A percentile compares a stretch with the other conserved stretches of the same genome.
Evolutionary conservation across 1,140 invertebrate genomes (phyloP).

Genomic region (Sitobion miscanthi): DNA sequence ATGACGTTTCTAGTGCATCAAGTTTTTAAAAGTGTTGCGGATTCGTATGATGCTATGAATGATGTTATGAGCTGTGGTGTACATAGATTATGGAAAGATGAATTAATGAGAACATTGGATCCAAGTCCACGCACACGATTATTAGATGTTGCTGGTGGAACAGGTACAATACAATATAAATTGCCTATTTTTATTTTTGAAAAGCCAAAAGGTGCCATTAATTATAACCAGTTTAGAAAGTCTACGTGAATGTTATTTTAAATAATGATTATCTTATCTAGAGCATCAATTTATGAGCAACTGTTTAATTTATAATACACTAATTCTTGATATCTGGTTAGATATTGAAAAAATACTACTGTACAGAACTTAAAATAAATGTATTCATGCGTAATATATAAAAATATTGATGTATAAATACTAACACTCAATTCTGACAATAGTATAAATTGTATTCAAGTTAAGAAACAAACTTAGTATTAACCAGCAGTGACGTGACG

Average conservation of each 20-base stretch:
- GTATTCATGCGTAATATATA: not conserved
- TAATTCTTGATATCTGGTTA: not conserved
- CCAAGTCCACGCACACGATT: conserved; percentile 80
- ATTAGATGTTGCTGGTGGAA: conserved; percentile 96
- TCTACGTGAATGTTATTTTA: not conserved
- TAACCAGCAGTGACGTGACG: too few species aligned
- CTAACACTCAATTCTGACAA: too few species aligned
- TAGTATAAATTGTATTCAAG: too few species aligned
- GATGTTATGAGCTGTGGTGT: conserved; percentile 96
- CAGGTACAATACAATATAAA: conserved; percentile 65
- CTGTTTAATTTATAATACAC: not conserved
- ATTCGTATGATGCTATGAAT: conserved; percentile 97
- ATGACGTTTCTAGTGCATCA: conserved; percentile 76
- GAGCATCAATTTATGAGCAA: not conserved
- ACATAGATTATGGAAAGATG: conserved; percentile 96
- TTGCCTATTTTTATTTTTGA: not conserved
- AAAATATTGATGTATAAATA: too few species aligned
- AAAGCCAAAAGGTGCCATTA: not conserved
- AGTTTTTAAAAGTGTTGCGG: conserved; percentile 94
- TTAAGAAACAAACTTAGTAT: too few species aligned
- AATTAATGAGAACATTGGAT: conserved; percentile 81
- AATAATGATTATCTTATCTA: not conserved
- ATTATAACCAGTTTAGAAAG: not conserved
- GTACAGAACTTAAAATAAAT: not conserved
- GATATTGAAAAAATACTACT: not conserved